Base-by-base conservation (phyloP, 2,888 invertebrate species). In the Camponotus fellah region DNA sequence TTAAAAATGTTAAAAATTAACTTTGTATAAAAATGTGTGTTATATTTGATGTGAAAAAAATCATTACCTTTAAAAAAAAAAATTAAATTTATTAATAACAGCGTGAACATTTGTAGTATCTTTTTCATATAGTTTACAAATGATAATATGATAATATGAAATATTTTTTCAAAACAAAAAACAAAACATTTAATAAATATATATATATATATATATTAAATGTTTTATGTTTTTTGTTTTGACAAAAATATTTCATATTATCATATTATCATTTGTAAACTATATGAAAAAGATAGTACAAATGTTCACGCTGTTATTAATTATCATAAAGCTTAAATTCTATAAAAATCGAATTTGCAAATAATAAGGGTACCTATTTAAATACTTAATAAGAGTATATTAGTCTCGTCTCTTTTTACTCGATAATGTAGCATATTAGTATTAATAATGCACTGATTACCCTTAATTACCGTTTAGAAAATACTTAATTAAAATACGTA, bases 381-480 rank as follows among this genome's bases (percentile, higher is more conserved):
- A n/a, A n/a, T n/a, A 26, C 2, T 2, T 26, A 26, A 26, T 26
- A 60, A 53, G 40, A 2, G 21, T 12, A 21, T 9, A 58, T 43
- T 34, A n/a, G 21, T 69, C 49, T 49, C 10, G 26, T 9, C 60
- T 14, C n/a, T 21, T 77, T 40, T 64, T 2, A 17, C 43, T 12
- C 1, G 12, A 26, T 2, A 43, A 72, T 60, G 64, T 34, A 60
- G 32, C 17, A 17, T 62, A 77, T 82, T 60, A 56, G 56, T 72
- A 82, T 85, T 72, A 83, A 85, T 79, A 58, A 10, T 12, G 17
- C 26, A 34, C 32, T 69, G 64, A 69, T n/a, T 64, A 14, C 9
- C 56, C 14, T 14, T 85, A 85, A 77, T 83, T 85, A 74, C 6
- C 56, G 14, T 83, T 77, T 74, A 53, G 26, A 53, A 60, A 5